Percentiles rank a stretch among this genome's conserved stretches.
Evolutionary conservation across 2,888 invertebrate genomes (phyloP).

Genomic region (Ormia ochracea): DNA sequence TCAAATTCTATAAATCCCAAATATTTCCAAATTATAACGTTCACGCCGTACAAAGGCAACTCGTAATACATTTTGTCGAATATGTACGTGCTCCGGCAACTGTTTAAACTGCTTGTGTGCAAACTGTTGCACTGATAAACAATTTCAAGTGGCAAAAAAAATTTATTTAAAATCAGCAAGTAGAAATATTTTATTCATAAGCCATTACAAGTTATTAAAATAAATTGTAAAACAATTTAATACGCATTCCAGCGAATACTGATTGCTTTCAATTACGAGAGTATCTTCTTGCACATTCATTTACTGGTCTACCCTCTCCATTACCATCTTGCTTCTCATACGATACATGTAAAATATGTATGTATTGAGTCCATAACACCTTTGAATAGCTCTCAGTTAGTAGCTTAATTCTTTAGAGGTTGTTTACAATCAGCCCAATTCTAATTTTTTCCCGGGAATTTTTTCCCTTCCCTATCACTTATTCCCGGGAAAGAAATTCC

Average conservation of each 20-base stretch:
- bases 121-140: not conserved
- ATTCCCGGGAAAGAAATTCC: too few relatives aligned
- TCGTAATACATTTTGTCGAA: slow-evolving; percentile 51
- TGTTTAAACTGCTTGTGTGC: not conserved
- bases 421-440: too few relatives aligned
- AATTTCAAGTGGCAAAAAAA: not conserved
- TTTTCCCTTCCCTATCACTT: too few relatives aligned
- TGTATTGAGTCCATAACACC: too few relatives aligned
- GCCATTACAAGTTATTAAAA: slow-evolving; percentile 32
- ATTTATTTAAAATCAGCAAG: not conserved
- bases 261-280: not conserved
- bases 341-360: too few relatives aligned
- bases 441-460: too few relatives aligned
- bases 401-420: too few relatives aligned
- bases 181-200: not conserved
- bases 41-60: slow-evolving; percentile 55
- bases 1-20: slow-evolving; percentile 58
- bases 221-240: slow-evolving; percentile 34
- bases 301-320: not conserved
- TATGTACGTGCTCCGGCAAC: not conserved
- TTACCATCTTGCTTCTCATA: too few relatives aligned
- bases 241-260: not conserved
- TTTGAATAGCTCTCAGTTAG: not conserved
- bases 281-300: not conserved
- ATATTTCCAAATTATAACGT: slow-evolving; percentile 61